phyloP scores from a whole-genome alignment of 2,888 invertebrate genomes.

The Lamellibrachia satsuma region DNA sequence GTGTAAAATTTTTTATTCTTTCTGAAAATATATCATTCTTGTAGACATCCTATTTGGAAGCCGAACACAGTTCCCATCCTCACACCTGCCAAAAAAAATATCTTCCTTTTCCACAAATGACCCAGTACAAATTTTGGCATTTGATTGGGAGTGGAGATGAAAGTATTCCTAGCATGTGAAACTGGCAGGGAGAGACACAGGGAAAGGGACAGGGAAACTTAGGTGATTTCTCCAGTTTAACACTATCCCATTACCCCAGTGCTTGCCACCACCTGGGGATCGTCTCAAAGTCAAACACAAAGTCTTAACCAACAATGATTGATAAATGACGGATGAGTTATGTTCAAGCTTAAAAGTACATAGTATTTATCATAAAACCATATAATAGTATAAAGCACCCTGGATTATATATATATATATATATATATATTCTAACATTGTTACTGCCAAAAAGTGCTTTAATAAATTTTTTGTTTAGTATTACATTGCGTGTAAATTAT shows the following conservation, averaged over 20 bases:
- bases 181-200: neutral
- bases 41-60: neutral
- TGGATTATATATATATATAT: too few relatives aligned
- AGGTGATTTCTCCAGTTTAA: neutral
- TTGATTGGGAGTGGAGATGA: neutral
- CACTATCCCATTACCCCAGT: neutral
- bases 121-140: neutral
- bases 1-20: too few relatives aligned
- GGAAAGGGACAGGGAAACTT: neutral
- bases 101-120: too few relatives aligned
- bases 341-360: neutral
- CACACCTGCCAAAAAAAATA: too few relatives aligned
- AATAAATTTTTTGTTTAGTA: too few relatives aligned
- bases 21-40: too few relatives aligned
- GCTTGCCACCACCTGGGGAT: neutral
- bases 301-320: neutral
- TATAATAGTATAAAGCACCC: too few relatives aligned
- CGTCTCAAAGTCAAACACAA: neutral
- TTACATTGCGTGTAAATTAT: too few relatives aligned
- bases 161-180: neutral
- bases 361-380: too few relatives aligned
- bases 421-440: too few relatives aligned
- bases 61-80: neutral
- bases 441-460: too few relatives aligned
- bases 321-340: neutral